phyloP scores from a whole-genome alignment of 2,113 vertebrate species.

The Ammospiza caudacuta region DNA sequence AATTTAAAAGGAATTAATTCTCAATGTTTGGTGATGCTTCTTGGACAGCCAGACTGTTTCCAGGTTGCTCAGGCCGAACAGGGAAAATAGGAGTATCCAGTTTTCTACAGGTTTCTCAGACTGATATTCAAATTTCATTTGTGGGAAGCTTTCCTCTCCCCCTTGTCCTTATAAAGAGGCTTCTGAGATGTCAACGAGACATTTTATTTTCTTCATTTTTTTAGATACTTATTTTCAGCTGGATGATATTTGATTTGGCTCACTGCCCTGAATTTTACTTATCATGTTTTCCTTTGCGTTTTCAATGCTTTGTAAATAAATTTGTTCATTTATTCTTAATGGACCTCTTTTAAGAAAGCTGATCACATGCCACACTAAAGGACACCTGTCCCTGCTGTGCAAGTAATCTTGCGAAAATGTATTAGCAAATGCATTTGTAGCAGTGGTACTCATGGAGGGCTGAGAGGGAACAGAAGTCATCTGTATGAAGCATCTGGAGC shows the following conservation, averaged over 20 bases:
- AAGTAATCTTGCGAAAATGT: neutral
- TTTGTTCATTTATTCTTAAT: neutral
- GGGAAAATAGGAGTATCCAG: neutral
- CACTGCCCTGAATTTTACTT: neutral
- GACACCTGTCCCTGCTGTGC: neutral
- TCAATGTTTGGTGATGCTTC: neutral
- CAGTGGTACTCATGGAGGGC: neutral
- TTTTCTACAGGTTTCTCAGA: neutral
- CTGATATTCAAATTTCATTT: neutral
- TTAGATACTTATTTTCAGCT: neutral
- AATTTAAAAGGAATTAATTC: neutral
- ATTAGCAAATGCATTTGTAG: neutral
- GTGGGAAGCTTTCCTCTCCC: neutral
- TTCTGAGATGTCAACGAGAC: neutral
- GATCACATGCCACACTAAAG: neutral
- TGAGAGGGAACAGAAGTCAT: neutral
- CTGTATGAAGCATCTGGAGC: neutral
- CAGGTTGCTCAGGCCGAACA: neutral
- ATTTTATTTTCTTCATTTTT: neutral
- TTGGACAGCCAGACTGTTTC: neutral
- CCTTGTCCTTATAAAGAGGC: neutral
- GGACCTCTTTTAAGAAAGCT: neutral
- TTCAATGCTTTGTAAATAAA: neutral
- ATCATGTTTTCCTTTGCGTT: neutral
- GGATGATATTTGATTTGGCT: neutral